Conservation (phyloP, 2,888 invertebrate species). For the Stenchaetothrips biformis region DNA sequence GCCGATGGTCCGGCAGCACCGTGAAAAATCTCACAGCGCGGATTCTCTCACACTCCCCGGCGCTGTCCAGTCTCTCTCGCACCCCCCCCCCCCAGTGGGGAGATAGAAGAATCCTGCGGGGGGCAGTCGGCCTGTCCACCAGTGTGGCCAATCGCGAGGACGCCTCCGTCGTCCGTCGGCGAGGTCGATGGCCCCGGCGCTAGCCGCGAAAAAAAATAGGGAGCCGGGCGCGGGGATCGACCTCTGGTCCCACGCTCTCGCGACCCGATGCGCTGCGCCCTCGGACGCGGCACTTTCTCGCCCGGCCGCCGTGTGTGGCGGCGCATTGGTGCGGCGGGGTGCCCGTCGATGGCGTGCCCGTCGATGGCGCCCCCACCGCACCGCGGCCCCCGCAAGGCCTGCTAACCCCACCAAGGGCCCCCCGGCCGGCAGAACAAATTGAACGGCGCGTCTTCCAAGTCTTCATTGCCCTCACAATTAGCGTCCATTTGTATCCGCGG, state of each 20-base stretch:
- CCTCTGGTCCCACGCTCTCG: too few relatives aligned
- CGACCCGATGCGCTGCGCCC: too few relatives aligned
- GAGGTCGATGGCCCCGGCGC: too few relatives aligned
- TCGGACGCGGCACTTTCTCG: too few relatives aligned
- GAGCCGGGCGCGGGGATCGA: too few relatives aligned
- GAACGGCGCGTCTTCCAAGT: constrained; percentile 5
- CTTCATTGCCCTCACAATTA: constrained; percentile 21
- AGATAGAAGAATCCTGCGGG: too few relatives aligned
- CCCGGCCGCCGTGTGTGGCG: too few relatives aligned
- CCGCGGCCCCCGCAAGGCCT: not conserved
- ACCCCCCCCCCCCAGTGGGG: not conserved
- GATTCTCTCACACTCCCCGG: constrained; percentile 3
- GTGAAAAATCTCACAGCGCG: not conserved
- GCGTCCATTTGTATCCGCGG: not conserved
- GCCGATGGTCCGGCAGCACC: not conserved
- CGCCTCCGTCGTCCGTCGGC: not conserved
- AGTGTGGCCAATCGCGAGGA: not conserved
- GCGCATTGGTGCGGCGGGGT: too few relatives aligned
- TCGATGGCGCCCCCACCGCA: not conserved
- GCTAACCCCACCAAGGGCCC: not conserved
- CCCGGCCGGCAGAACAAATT: not conserved
- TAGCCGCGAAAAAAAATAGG: too few relatives aligned
- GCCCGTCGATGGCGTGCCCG: too few relatives aligned
- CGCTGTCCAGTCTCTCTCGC: not conserved
- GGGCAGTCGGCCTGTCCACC: not conserved